Conservation (phyloP, 2,888 invertebrate species). For the Agriopis leucophaearia region DNA sequence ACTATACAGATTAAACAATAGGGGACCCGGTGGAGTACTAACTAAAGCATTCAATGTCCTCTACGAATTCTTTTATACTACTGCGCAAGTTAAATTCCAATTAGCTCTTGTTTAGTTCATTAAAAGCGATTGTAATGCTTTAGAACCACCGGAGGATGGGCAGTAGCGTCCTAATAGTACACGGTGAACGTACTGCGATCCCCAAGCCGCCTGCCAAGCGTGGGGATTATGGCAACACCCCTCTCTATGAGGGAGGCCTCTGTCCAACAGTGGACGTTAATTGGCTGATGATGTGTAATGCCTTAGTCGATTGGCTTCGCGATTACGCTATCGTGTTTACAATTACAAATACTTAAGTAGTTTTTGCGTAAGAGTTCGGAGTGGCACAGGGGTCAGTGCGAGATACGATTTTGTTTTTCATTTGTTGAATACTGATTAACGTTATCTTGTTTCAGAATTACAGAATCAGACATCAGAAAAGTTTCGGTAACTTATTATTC, state of each 20-base stretch:
- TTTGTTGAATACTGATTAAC: constrained; percentile 19
- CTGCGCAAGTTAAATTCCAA: constrained; percentile 31
- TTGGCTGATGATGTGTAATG: too few relatives aligned
- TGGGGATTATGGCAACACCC: too few relatives aligned
- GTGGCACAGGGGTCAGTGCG: constrained; percentile 48
- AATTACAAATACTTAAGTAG: constrained; percentile 14
- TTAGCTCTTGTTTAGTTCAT: constrained; percentile 43
- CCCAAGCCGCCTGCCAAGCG: too few relatives aligned
- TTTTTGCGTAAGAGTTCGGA: constrained; percentile 44
- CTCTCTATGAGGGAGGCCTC: too few relatives aligned
- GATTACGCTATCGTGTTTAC: constrained; percentile 57
- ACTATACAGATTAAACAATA: constrained; percentile 24
- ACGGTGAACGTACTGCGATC: too few relatives aligned
- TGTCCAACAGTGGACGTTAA: too few relatives aligned
- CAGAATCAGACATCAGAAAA: neutral
- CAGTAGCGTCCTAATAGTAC: too few relatives aligned
- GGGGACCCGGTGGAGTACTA: constrained; percentile 3
- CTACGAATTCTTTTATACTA: constrained; percentile 9
- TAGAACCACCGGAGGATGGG: too few relatives aligned
- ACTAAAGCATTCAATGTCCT: constrained; percentile 32
- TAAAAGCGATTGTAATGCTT: constrained; percentile 29
- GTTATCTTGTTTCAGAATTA: constrained; percentile 3
- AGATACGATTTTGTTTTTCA: constrained; percentile 42
- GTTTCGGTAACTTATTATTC: neutral
- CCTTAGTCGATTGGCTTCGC: neutral